Evolutionary conservation across 2,113 vertebrate genomes (phyloP), one percentile per base, ranked within the genome.

Genomic region (Syngnathus floridae): DNA sequence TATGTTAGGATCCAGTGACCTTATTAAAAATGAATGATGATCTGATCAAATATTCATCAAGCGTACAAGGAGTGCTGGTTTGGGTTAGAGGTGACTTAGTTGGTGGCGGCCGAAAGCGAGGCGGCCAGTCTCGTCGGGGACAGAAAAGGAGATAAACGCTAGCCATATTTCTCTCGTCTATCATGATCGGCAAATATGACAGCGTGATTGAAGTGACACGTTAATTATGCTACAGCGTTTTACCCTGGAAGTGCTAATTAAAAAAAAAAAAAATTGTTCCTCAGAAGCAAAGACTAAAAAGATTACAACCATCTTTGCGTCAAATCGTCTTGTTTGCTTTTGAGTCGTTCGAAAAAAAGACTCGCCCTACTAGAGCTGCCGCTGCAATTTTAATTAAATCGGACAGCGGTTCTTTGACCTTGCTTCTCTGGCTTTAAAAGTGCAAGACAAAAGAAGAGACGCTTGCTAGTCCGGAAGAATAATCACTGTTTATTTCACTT

Each of bases 21-120:
- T 62, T 41, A 78, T 86, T 83, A 83, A 82, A 83, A 84, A 86
- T 88, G 70, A 77, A 87, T 83, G 76, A 46, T 11, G 70, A 70
- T 62, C 71, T 78, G 56, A 66, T 87, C 21, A 89, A 88, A 84
- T 84, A 87, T 88, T 86, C 64, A 88, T 85, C 67, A 62, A 71
- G 73, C 46, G 16, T 38, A 66, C 48, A 52, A 61, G 51, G 38
- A 52, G 67, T 36, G 69, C 62, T 61, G 60, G 64, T 75, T 40
- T 56, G 57, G 13, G 69, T 60, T 41, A 1, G 4, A 54, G 61
- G 52, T 40, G 71, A 61, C n/a, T 16, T 43, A 71, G 65, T 67
- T 7, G 70, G 68, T 16, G 62, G 52, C 55, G 7, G 76, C 64
- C 55, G 56, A 67, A 68, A 57, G 64, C 64, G 19, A 31, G 51